phyloP scores from a whole-genome alignment of 2,888 invertebrate species.

The Trissolcus brochymenae region DNA sequence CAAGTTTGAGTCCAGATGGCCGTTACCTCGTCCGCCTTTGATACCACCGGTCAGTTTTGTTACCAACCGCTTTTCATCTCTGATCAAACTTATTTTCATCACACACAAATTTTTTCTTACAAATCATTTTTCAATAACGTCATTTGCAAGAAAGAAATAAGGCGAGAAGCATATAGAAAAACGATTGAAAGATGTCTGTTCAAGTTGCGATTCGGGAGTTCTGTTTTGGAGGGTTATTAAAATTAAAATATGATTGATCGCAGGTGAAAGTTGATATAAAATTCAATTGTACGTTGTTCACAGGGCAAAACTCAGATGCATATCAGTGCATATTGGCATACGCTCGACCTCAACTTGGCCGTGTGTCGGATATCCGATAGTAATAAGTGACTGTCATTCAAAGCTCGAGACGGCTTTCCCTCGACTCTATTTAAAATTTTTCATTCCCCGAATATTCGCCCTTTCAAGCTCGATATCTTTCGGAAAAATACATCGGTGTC shows the following conservation, averaged over 20 bases:
- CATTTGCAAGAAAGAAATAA: too few relatives aligned
- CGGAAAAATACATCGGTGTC: conserved; percentile 29
- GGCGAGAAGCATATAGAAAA: too few relatives aligned
- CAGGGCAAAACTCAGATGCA: conserved; percentile 45
- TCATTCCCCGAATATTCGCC: conserved; percentile 38
- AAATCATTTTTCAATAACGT: too few relatives aligned
- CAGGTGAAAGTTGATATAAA: conserved; percentile 25
- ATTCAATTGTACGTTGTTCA: conserved; percentile 47
- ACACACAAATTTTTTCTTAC: not conserved
- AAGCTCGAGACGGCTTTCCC: conserved; percentile 50
- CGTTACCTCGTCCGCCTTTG: conserved; percentile 16
- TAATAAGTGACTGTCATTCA: conserved; percentile 67
- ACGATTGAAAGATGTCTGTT: too few relatives aligned
- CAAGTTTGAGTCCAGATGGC: conserved; percentile 30
- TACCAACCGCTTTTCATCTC: not conserved
- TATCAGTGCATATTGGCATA: conserved; percentile 65
- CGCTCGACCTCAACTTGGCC: conserved; percentile 59
- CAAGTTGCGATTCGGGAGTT: too few relatives aligned
- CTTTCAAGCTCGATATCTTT: conserved; percentile 44
- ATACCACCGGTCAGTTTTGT: conserved; percentile 14
- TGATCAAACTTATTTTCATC: too few relatives aligned
- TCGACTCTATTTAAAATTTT: conserved; percentile 50
- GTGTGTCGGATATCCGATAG: conserved; percentile 63
- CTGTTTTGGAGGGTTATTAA: conserved; percentile 19
- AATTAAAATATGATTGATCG: conserved; percentile 26